Evolutionary conservation across 2,797 vertebrate genomes (phyloP).

Genomic region (Vireo griseus): DNA sequence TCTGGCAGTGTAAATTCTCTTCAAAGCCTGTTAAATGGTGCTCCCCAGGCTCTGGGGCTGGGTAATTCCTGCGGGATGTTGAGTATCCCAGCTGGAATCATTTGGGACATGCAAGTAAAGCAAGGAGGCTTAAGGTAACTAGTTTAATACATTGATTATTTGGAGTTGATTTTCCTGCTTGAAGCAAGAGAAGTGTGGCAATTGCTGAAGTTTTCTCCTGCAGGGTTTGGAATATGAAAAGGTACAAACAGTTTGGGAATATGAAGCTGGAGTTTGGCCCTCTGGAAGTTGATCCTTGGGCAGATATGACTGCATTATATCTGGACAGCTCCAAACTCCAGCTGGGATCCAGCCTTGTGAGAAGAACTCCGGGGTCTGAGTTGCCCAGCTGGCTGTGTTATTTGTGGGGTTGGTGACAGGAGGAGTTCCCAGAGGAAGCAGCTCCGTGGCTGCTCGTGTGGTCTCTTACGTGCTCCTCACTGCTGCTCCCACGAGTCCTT

Average conservation of each 20-base stretch:
- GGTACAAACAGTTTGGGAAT: not conserved
- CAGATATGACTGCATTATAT: not conserved
- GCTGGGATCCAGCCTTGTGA: not conserved
- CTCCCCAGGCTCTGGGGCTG: not conserved
- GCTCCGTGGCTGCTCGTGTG: rapidly evolving
- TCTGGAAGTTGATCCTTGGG: not conserved
- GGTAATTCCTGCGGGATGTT: not conserved
- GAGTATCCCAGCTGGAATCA: not conserved
- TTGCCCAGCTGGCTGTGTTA: not conserved
- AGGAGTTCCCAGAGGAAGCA: rapidly evolving
- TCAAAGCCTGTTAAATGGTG: not conserved
- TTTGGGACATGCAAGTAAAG: not conserved
- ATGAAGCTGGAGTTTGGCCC: not conserved
- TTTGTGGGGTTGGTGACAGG: not conserved
- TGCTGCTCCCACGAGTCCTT: not conserved
- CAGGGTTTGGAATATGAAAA: not conserved
- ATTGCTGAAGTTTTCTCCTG: not conserved
- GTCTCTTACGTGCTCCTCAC: not conserved
- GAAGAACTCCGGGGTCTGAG: rapidly evolving
- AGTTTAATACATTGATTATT: not conserved
- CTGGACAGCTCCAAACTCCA: not conserved
- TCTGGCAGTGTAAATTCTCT: not conserved
- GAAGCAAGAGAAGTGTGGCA: not conserved
- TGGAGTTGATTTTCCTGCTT: not conserved
- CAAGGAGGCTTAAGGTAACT: not conserved